Base-by-base conservation (phyloP, 2,797 vertebrate species). In the Myotis vivesi region DNA sequence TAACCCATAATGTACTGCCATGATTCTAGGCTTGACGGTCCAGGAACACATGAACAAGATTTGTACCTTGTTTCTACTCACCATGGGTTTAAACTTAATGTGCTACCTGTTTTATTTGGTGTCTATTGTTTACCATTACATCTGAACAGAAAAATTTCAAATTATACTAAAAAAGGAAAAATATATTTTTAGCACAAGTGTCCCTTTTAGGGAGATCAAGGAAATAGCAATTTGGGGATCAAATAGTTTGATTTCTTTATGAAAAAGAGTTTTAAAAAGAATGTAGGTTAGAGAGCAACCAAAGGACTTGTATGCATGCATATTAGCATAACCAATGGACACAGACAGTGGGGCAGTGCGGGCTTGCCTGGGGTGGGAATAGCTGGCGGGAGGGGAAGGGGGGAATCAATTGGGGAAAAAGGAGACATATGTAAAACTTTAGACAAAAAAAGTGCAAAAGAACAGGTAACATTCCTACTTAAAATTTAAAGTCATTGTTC, bases 191-290 rank as follows among this genome's bases (percentile, higher is more conserved):
- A 87, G n/a, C 33, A 81, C 33, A 77, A 25, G 44, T 92, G 19
- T 68, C 19, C 33, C 3, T 94, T 92, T 92, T 77, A 83, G 53
- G 20, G 51, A 92, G 57, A 68, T 86, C 28, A 89, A 68, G 46
- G 49, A 82, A 87, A 84, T 1, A 75, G 41, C 69, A 73, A 87
- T 89, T 83, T 51, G 55, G 30, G 33, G 73, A 89, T 89, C 28
- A 85, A n/a, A 66, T 57, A 89, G n/a, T 64, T 96, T 94, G 59
- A 80, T 92, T 96, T 96, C n/a, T 87, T 77, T 68, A 41, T 30
- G 19, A 12, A 80, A 73, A 83, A 83, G 12, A 71, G 12, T 62
- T 62, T 62, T 62, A 62, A 62, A 51, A 51, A 16, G 15, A 46
- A 3, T 46, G 46, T 13, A 46, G 46, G 46, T 15, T 46, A 46